Evolutionary conservation across 2,797 vertebrate species (phyloP), one percentile per base, ranked within the genome.

Genomic region (Ceryle rudis): DNA sequence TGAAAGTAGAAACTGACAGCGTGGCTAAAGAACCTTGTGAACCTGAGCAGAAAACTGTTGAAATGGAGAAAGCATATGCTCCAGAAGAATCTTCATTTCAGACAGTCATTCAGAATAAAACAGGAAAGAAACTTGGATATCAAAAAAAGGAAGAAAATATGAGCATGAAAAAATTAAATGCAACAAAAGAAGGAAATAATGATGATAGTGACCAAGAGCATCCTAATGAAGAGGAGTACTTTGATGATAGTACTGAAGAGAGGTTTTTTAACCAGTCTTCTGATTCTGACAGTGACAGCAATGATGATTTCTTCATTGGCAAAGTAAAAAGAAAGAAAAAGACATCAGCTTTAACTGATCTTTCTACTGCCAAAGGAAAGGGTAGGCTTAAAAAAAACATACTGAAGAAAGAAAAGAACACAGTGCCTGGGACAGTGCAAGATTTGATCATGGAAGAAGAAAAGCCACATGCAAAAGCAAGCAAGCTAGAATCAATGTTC

Each of bases 191-290:
- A 51, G 62, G 16, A 17, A 81, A 70, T 5, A 92, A 83, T 46
- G 67, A 89, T 83, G 94, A 95, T 83, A 98, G 98, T 70, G 98
- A 98, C 66, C 75, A 97, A 8, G 98, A 99, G 89, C 95, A 93
- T 31, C 91, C 96, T 47, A 97, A 95, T 44, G 98, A 98, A 65
- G 98, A 98, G 81, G 98, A 99, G 29, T 99, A 99, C 95, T 99
- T 99, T 87, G 99, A 99, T 72, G 99, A 99, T 95, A 99, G 99
- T 96, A 99, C 99, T 6, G 99, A 99, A 94, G 99, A 99, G 85
- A 99, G 99, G 15, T 99, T 99, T 98, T 98, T 96, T 91, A 99
- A 99, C 81, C 98, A 99, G 88, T 99, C 99, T 2, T 99, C 99
- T 44, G 96, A 98, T 86, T 99, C 99, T 28, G 99, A 99, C 16